Percentiles rank a stretch among this genome's conserved stretches.
phyloP scores from a whole-genome alignment of 2,797 vertebrate species.

The Arvicola amphibius region DNA sequence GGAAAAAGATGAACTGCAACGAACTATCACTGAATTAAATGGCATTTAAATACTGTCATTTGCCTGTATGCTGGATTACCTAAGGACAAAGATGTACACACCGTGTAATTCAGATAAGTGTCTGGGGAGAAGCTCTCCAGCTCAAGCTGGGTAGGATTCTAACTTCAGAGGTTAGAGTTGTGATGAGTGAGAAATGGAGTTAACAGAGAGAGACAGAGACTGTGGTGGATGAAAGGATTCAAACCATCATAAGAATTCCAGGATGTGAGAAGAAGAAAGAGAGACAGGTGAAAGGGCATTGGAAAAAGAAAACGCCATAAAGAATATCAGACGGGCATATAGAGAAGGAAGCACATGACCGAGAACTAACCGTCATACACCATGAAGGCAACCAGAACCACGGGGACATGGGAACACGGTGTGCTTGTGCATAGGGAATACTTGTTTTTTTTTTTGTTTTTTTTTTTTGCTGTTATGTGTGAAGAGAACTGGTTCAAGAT shows the following conservation, averaged over 20 bases:
- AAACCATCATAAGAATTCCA: neutral
- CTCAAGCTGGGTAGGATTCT: neutral
- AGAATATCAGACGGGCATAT: neutral
- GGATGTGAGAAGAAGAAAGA: neutral
- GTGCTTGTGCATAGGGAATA: neutral
- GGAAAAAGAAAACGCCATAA: neutral
- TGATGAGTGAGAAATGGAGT: neutral
- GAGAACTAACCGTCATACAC: neutral
- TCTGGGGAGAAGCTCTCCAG: neutral
- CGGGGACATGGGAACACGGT: neutral
- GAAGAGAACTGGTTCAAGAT: neutral
- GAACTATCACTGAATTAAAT: neutral
- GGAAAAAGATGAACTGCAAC: neutral
- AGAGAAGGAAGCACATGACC: neutral
- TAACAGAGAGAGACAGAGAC: neutral
- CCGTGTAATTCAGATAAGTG: neutral
- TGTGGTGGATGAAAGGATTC: neutral
- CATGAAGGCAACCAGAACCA: neutral
- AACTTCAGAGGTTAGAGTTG: neutral
- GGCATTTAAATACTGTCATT: neutral
- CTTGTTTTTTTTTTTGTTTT: constrained; percentile 19
- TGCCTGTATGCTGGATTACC: neutral
- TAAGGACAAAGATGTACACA: neutral
- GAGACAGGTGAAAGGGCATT: neutral
- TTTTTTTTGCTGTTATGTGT: neutral